A percentile compares a stretch with the other conserved stretches of the same genome.
Evolutionary conservation across 2,113 vertebrate species (phyloP).

Genomic region (Rhinichthys klamathensis): DNA sequence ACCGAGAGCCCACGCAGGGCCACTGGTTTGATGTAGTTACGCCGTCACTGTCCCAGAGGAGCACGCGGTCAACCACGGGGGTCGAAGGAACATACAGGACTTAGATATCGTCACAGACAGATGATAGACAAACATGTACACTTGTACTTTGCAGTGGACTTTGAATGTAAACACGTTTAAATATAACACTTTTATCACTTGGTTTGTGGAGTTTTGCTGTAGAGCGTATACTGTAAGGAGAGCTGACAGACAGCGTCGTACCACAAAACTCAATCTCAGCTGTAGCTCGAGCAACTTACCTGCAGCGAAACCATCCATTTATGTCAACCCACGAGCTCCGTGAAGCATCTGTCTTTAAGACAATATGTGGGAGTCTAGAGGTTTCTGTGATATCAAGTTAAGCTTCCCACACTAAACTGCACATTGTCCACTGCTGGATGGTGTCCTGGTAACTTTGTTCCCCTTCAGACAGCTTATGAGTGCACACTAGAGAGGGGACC

Average conservation of each 20-base stretch:
- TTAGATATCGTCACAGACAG: neutral
- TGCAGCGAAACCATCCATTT: conserved; percentile 32
- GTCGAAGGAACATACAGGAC: neutral
- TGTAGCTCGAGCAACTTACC: neutral
- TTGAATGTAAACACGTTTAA: neutral
- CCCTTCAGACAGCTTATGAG: neutral
- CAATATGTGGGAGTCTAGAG: conserved; percentile 38
- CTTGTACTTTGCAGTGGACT: neutral
- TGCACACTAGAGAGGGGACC: conserved; percentile 28
- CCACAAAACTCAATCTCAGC: neutral
- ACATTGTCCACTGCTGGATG: neutral
- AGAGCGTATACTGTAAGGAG: neutral
- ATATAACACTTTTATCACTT: neutral
- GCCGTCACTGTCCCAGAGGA: conserved; percentile 10
- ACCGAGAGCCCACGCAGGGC: conserved; percentile 35
- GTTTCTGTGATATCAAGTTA: conserved; percentile 41
- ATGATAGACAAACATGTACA: neutral
- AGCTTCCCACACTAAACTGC: conserved; percentile 23
- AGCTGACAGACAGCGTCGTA: neutral
- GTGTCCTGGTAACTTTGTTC: conserved; percentile 34
- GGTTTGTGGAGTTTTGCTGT: neutral
- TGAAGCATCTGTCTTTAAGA: conserved; percentile 49
- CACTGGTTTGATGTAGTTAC: conserved; percentile 15
- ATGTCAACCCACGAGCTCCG: conserved; percentile 20
- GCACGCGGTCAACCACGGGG: conserved; percentile 10